Conservation (phyloP, 2,888 invertebrate genomes). For the Eupithecia abbreviata region DNA sequence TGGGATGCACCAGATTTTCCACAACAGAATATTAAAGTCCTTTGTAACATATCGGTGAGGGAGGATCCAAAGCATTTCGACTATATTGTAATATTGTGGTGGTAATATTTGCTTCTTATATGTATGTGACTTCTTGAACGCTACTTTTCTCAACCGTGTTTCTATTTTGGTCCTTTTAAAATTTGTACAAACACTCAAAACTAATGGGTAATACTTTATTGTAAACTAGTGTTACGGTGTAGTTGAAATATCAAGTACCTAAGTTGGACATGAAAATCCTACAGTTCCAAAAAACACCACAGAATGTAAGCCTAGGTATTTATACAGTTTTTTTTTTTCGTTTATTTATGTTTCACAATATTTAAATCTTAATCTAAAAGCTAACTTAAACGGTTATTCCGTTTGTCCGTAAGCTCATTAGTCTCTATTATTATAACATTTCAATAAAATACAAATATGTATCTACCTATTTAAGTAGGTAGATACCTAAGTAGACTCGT, state of each 20-base stretch:
- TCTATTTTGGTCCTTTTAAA: background rate
- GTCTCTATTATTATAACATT: too few relatives aligned
- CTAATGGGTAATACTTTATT: background rate
- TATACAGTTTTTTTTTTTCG: too few relatives aligned
- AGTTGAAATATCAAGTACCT: background rate
- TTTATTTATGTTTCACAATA: too few relatives aligned
- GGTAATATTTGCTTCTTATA: background rate
- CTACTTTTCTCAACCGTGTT: background rate
- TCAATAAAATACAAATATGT: too few relatives aligned
- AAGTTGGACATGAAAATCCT: background rate
- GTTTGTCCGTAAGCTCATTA: too few relatives aligned
- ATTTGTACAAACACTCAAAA: background rate
- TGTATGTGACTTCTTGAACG: background rate
- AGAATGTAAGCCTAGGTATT: background rate
- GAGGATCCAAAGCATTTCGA: conserved; percentile 2
- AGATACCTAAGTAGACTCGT: too few relatives aligned
- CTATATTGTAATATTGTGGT: too few relatives aligned
- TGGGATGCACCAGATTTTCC: conserved; percentile 28
- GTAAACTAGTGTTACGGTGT: background rate
- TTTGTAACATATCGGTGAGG: conserved; percentile 17
- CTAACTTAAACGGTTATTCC: too few relatives aligned
- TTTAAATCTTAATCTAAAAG: too few relatives aligned
- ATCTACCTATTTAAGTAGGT: too few relatives aligned
- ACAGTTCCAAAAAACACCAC: background rate
- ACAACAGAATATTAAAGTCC: conserved; percentile 19